Evolutionary conservation across 2,797 vertebrate genomes (phyloP), one percentile per base, ranked within the genome.

Genomic region (Mus spretus): DNA sequence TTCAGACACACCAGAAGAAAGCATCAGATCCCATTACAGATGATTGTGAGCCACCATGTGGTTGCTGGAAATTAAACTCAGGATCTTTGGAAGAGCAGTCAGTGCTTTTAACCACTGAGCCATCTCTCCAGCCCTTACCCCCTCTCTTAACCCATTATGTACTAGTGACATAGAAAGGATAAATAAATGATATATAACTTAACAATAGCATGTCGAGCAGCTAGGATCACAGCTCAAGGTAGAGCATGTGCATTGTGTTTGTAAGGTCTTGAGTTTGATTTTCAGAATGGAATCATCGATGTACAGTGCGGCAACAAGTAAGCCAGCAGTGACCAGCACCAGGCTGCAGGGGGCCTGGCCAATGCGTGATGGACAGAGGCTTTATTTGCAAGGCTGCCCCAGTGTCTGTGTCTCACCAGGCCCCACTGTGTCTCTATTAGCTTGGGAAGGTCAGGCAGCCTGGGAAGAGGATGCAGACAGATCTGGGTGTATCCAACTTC

Each of bases 391-490:
- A 28, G 28, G 12, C 31, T 6, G 2, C 15, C 37, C n/a, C 12
- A 4, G 2, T 0, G 31, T 55, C 40, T 1, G 10, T 1, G 59
- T 26, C 55, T 63, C 19, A 0, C 0, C 19, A 77, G 74, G 53
- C 65, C 72, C 53, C 24, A 3, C 17, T 53, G 34, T 2, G 1
- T 11, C 67, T 19, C 78, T 3, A 4, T 72, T 2, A 77, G 61
- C 82, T 63, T 6, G 47, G 22, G 82, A 79, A 75, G 61, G 83
- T 50, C 50, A 88, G 10, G 80, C 12, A 63, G 53, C 40, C 55
- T 15, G 20, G 61, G 89, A 67, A 89, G 57, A 77, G 63, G 85
- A 47, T 79, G 17, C 47, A 87, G 89, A 94, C 31, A 57, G 90
- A 37, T 74, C 11, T 34, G 53, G 77, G 26, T 34, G 15, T 70